Percentiles rank a stretch among this genome's conserved stretches.
These are phyloP conservation scores for Indri indri DNA, from an alignment of 2,113 vertebrate species.

Conservation along the genomic window DNA sequence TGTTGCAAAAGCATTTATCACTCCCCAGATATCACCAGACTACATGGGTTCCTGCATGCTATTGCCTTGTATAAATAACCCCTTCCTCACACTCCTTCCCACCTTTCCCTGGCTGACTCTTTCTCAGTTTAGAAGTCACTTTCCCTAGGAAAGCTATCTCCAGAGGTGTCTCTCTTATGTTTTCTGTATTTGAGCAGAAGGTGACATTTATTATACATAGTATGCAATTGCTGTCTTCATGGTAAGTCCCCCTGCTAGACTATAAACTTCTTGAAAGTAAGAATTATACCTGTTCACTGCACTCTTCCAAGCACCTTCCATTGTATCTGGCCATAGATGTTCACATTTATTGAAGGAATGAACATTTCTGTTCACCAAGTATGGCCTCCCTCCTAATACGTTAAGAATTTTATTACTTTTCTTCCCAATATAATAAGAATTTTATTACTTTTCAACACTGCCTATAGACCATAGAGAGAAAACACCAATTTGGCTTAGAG, in stretches of 20 bases:
- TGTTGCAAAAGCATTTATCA: neutral
- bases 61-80: neutral
- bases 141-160: neutral
- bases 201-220: neutral
- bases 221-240: neutral
- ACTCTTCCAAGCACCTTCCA: neutral
- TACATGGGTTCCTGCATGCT: rapidly evolving
- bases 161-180: neutral
- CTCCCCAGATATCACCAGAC: neutral
- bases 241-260: neutral
- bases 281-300: neutral
- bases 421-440: neutral
- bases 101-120: neutral
- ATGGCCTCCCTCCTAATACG: neutral
- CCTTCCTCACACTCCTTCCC: neutral
- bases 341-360: neutral
- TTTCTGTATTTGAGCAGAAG: neutral
- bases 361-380: neutral
- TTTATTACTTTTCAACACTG: neutral
- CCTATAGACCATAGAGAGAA: neutral
- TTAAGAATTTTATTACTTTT: neutral
- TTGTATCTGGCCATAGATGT: neutral
- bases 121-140: neutral
- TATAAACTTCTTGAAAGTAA: neutral
- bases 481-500: neutral